Percentiles rank a stretch among this genome's conserved stretches.
Evolutionary conservation across 2,797 vertebrate genomes (phyloP).

Genomic region (Hozukius guyotensis): DNA sequence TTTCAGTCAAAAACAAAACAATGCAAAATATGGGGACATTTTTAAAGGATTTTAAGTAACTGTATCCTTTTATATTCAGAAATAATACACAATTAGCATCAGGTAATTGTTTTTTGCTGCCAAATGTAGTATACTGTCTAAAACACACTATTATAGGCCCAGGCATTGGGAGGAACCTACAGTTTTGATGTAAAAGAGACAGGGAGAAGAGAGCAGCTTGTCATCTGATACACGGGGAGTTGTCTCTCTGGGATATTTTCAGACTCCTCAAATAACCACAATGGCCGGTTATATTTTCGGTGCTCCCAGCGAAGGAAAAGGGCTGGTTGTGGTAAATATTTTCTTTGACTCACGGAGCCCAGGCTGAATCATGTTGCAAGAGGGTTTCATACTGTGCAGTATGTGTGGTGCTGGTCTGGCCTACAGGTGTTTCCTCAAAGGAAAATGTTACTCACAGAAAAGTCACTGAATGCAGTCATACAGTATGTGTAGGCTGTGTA

Average conservation of each 20-base stretch:
- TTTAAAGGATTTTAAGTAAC: neutral
- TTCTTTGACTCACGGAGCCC: constrained; percentile 33
- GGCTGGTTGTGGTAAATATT: constrained; percentile 58
- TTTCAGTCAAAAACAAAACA: neutral
- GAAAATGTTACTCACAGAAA: constrained; percentile 48
- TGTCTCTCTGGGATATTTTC: constrained; percentile 63
- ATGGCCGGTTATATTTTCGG: constrained; percentile 67
- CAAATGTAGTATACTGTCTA: neutral
- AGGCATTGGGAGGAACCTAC: constrained; percentile 1
- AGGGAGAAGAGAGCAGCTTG: constrained; percentile 37
- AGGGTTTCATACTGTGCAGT: constrained; percentile 24
- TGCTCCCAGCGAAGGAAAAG: constrained; percentile 42
- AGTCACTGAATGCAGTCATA: neutral
- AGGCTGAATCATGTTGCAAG: constrained; percentile 27
- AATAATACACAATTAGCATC: neutral
- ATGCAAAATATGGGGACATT: neutral
- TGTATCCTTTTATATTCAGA: neutral
- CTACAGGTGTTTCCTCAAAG: constrained; percentile 57
- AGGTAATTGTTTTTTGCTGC: neutral
- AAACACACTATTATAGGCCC: neutral
- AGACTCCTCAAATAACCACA: constrained; percentile 70
- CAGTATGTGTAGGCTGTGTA: neutral
- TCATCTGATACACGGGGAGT: constrained; percentile 59
- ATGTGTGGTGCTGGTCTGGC: constrained; percentile 22
- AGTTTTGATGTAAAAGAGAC: constrained; percentile 19